A percentile compares a stretch with the other conserved stretches of the same genome.
These are phyloP conservation scores for Agonopterix alstromeriana DNA, from an alignment of 2,888 invertebrate species.

Conservation along the genomic window DNA sequence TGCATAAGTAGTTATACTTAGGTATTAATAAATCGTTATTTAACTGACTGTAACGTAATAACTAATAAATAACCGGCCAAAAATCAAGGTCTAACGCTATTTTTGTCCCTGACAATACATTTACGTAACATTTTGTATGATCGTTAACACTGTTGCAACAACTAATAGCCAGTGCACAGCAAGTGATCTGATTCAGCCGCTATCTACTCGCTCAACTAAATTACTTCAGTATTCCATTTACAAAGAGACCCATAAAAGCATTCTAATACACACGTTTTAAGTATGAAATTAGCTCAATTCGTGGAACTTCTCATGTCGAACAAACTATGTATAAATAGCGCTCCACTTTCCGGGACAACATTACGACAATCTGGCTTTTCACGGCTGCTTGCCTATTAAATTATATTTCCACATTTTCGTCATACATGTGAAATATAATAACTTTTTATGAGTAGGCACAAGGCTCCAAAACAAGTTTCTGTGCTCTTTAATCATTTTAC, in stretches of 20 bases:
- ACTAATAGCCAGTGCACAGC: constrained; percentile 13
- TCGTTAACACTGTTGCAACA: constrained; percentile 12
- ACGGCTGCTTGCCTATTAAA: constrained; percentile 3
- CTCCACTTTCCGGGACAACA: constrained; percentile 14
- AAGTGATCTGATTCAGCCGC: constrained; percentile 12
- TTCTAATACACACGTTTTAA: not conserved
- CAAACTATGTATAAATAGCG: not conserved
- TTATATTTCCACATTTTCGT: constrained; percentile 6
- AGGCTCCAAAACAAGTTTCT: not conserved
- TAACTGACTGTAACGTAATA: too few species aligned
- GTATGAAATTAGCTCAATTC: not conserved
- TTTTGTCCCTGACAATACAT: constrained; percentile 13
- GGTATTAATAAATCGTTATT: too few species aligned
- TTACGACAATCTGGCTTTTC: constrained; percentile 7
- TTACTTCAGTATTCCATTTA: not conserved
- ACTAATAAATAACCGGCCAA: constrained; percentile 4
- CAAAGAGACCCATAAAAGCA: too few species aligned
- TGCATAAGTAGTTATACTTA: too few species aligned
- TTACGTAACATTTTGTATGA: constrained; percentile 17
- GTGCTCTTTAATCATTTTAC: not conserved
- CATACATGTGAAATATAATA: not conserved
- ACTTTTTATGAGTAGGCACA: not conserved
- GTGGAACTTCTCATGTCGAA: too few species aligned
- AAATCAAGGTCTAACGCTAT: constrained; percentile 16
- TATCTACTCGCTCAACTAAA: not conserved